Base-by-base conservation (phyloP, 1,140 invertebrate species). In the Nymphalis io region DNA sequence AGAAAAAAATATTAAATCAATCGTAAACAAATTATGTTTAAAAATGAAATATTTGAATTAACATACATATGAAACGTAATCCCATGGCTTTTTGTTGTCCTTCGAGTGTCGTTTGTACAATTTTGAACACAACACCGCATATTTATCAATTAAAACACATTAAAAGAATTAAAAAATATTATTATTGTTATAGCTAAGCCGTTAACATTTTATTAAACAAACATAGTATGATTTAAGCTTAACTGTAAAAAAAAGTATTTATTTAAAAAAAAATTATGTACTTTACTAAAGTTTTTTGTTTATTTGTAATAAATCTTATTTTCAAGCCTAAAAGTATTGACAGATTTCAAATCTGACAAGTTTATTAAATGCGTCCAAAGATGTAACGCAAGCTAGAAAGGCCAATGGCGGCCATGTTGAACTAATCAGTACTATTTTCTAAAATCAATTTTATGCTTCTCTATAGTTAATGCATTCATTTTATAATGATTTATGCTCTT, bases 31-130 rank as follows among this genome's bases (percentile, higher is more conserved):
- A 15, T 27, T 27, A 59, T 55, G 2, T 33, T 33, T 33, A 33
- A 33, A 8, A 8, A 33, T 33, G 27, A 33, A 33, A 3, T 33
- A 33, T 33, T 33, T 33, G 1, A 33, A 4, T 33, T 6, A 73
- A 84, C 86, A 81, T 76, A 88, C 86, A 82, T 63, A 48, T 88
- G 86, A 76, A 88, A 88, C 11, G 84, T 85, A 53, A 88, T 82
- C 60, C 83, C 83, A 74, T 87, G 70, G 60, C 72, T 74, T 78
- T 85, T 88, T 12, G 72, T 80, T 1, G 74, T 80, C 51, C 70
- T 77, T 51, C 79, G 81, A 2, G 83, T 84, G 44, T 87, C 83
- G 62, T 85, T 87, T 15, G 48, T 68, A 64, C 86, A 88, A 71
- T 80, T 82, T 64, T 70, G 77, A 1, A 88, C 84, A 69, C 81